phyloP scores from a whole-genome alignment of 1,140 invertebrate species.

The Aphelenchoides fujianensis region DNA sequence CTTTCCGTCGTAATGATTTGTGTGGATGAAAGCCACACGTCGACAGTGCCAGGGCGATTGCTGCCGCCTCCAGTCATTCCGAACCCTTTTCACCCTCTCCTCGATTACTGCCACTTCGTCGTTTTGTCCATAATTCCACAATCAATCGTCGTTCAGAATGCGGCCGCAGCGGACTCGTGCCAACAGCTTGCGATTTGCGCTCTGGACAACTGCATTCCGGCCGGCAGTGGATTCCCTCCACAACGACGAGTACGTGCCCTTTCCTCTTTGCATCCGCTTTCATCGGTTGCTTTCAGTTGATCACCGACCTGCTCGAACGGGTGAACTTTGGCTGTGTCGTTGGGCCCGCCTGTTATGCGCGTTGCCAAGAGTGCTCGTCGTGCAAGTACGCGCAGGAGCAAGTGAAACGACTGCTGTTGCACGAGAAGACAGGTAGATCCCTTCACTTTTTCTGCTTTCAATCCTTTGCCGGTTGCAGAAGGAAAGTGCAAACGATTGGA shows the following conservation, averaged over 20 bases:
- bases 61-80: too few relatives aligned
- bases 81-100: too few relatives aligned
- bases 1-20: too few relatives aligned
- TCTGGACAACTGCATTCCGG: conserved; percentile 36
- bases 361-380: conserved; percentile 23
- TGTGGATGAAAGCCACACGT: too few relatives aligned
- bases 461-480: background rate
- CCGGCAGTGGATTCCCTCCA: conserved; percentile 14
- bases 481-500: conserved; percentile 32
- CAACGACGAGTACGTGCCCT: conserved; percentile 21
- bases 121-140: too few relatives aligned
- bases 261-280: too few relatives aligned
- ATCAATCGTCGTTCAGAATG: background rate
- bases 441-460: conserved; percentile 16
- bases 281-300: conserved; percentile 27
- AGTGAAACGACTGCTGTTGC: conserved; percentile 28
- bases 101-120: too few relatives aligned
- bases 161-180: conserved; percentile 19
- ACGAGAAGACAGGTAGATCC: conserved; percentile 26
- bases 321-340: conserved; percentile 32
- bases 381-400: conserved; percentile 38
- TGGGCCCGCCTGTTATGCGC: conserved; percentile 29
- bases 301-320: conserved; percentile 21
- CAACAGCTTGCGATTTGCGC: conserved; percentile 38
- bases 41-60: too few relatives aligned